These are phyloP conservation scores for Sminthopsis crassicaudata DNA, from an alignment of 2,113 vertebrate genomes.

Conservation along the genomic window DNA sequence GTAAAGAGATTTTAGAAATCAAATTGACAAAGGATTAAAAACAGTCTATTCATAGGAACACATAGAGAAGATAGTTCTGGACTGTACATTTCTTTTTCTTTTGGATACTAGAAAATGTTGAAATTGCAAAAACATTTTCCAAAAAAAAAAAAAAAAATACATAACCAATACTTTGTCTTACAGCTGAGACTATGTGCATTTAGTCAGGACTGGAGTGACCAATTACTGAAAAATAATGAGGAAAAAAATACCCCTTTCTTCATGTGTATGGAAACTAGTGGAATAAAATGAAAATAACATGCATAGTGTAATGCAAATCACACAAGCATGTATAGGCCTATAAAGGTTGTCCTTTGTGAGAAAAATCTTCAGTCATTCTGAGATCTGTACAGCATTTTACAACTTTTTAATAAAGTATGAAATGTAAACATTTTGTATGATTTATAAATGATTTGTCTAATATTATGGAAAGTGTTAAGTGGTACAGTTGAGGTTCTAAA, in stretches of 20 bases:
- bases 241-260: background rate
- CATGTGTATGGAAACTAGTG: constrained; percentile 13
- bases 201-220: background rate
- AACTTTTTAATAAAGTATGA: constrained; percentile 35
- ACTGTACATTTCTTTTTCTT: background rate
- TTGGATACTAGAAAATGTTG: constrained; percentile 21
- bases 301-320: constrained; percentile 14
- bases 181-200: background rate
- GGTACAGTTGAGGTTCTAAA: constrained; percentile 19
- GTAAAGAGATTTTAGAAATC: background rate
- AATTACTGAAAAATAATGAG: background rate
- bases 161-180: background rate
- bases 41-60: background rate
- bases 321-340: background rate
- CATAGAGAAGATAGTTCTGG: background rate
- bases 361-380: background rate
- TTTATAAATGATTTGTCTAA: constrained; percentile 16
- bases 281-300: constrained; percentile 36
- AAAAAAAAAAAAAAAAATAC: too few species aligned
- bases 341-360: constrained; percentile 25
- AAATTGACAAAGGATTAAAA: background rate
- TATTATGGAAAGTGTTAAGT: constrained; percentile 9
- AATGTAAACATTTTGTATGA: background rate
- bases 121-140: background rate
- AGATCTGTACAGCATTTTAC: constrained; percentile 17